phyloP scores from a whole-genome alignment of 1,140 invertebrate genomes.

The Aporrectodea caliginosa region DNA sequence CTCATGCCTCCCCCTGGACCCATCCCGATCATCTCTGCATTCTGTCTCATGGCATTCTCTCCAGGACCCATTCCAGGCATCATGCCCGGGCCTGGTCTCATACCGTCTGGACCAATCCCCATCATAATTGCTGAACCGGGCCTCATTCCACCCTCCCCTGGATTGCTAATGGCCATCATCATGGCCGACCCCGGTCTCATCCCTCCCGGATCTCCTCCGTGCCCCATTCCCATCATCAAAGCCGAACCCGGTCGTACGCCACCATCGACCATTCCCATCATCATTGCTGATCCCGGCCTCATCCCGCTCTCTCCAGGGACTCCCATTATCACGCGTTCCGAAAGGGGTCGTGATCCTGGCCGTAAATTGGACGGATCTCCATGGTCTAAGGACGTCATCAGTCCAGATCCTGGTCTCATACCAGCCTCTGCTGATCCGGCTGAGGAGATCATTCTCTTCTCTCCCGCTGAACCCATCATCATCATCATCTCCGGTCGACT shows the following conservation, averaged over 20 bases:
- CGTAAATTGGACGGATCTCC: not conserved
- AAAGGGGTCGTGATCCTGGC: slow-evolving; percentile 1
- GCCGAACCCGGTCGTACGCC: not conserved
- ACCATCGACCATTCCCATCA: slow-evolving; percentile 1
- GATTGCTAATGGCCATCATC: slow-evolving; percentile 6
- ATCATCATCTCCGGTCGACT: not conserved
- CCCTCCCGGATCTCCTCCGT: not conserved
- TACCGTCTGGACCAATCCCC: slow-evolving; percentile 35
- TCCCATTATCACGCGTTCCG: slow-evolving; percentile 9
- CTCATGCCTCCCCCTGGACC: slow-evolving; percentile 36
- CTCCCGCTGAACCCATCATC: not conserved
- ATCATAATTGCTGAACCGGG: slow-evolving; percentile 28
- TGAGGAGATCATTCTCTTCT: not conserved
- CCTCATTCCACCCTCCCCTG: slow-evolving; percentile 30
- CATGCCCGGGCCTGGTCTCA: slow-evolving; percentile 44
- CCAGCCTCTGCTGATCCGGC: not conserved
- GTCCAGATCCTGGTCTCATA: not conserved
- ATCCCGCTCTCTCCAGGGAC: slow-evolving; percentile 5
- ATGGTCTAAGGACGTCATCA: not conserved
- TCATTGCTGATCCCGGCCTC: not conserved
- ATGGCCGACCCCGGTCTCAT: not conserved
- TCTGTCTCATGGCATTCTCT: slow-evolving; percentile 41
- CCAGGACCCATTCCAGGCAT: slow-evolving; percentile 41
- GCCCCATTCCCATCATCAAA: slow-evolving; percentile 19
- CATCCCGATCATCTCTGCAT: slow-evolving; percentile 37